Conservation (phyloP, 2,888 invertebrate genomes). For the Coenonympha arcania region DNA sequence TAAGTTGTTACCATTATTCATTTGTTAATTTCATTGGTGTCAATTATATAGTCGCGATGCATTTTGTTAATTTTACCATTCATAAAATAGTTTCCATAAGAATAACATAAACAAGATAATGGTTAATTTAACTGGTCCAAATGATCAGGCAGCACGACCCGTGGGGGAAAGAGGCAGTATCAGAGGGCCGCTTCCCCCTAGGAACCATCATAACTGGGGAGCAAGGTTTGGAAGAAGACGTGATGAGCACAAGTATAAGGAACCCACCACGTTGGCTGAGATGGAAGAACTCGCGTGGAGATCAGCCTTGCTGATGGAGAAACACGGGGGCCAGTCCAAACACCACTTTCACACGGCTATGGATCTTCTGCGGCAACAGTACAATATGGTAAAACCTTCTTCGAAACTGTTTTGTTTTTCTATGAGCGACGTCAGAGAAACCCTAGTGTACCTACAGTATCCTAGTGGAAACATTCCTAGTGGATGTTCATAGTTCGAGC, state of each 20-base stretch:
- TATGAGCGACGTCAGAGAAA: no score
- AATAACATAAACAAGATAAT: constrained; percentile 2
- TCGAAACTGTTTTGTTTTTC: no score
- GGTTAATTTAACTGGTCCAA: constrained; percentile 15
- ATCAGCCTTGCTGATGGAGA: constrained; percentile 22
- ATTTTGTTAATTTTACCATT: not conserved
- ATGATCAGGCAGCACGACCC: constrained; percentile 7
- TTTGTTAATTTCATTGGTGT: not conserved
- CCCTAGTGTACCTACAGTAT: no score
- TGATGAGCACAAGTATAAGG: constrained; percentile 8
- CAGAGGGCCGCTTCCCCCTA: constrained; percentile 1
- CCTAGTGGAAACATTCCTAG: no score
- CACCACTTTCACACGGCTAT: constrained; percentile 22
- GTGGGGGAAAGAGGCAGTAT: constrained; percentile 9
- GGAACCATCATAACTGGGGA: constrained; percentile 25
- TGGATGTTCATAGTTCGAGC: no score
- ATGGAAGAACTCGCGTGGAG: constrained; percentile 25
- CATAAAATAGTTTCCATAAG: not conserved
- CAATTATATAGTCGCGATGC: not conserved
- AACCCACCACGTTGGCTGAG: constrained; percentile 22
- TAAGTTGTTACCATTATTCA: not conserved
- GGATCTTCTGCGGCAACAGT: constrained; percentile 27
- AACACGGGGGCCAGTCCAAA: constrained; percentile 13
- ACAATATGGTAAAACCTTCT: constrained; percentile 32
- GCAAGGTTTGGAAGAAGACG: constrained; percentile 19